Evolutionary conservation across 2,797 vertebrate species (phyloP).

Genomic region (Sebastes variabilis): DNA sequence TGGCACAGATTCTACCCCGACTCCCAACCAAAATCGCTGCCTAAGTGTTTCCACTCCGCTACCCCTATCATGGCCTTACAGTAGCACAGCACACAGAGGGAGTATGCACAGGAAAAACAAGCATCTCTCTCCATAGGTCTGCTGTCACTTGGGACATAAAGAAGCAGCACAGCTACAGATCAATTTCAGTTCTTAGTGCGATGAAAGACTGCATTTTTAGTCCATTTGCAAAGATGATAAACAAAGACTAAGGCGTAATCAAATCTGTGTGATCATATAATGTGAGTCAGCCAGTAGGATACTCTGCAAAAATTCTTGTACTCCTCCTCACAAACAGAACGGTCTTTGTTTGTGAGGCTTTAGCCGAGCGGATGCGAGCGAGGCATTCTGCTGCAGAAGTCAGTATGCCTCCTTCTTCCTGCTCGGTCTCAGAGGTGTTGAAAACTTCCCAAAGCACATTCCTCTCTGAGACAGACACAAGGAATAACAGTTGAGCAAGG

Average conservation of each 20-base stretch:
- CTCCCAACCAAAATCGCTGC: slow-evolving; percentile 70
- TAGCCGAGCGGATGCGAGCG: slow-evolving; percentile 64
- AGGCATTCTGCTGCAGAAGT: slow-evolving; percentile 62
- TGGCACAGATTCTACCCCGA: slow-evolving; percentile 70
- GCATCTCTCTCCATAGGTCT: slow-evolving; percentile 6
- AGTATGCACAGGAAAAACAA: not conserved
- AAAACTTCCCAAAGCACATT: slow-evolving; percentile 79
- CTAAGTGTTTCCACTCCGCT: slow-evolving; percentile 79
- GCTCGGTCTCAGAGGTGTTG: slow-evolving; percentile 78
- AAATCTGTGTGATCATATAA: slow-evolving; percentile 33
- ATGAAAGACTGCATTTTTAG: not conserved
- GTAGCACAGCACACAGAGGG: slow-evolving; percentile 43
- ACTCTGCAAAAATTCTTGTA: slow-evolving; percentile 27
- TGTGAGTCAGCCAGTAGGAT: slow-evolving; percentile 34
- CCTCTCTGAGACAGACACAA: slow-evolving; percentile 58
- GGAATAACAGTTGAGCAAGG: slow-evolving; percentile 62
- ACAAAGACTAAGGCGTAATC: slow-evolving; percentile 10
- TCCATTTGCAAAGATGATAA: not conserved
- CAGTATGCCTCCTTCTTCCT: slow-evolving; percentile 74
- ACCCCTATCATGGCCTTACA: slow-evolving; percentile 61
- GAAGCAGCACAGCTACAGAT: not conserved
- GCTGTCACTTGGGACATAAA: slow-evolving; percentile 9
- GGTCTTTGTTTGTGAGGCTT: slow-evolving; percentile 70
- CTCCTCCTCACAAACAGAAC: slow-evolving; percentile 58
- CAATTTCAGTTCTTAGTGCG: not conserved